A percentile compares a stretch with the other conserved stretches of the same genome.
Evolutionary conservation across 2,797 vertebrate species (phyloP).

Genomic region (Remorina albescens): DNA sequence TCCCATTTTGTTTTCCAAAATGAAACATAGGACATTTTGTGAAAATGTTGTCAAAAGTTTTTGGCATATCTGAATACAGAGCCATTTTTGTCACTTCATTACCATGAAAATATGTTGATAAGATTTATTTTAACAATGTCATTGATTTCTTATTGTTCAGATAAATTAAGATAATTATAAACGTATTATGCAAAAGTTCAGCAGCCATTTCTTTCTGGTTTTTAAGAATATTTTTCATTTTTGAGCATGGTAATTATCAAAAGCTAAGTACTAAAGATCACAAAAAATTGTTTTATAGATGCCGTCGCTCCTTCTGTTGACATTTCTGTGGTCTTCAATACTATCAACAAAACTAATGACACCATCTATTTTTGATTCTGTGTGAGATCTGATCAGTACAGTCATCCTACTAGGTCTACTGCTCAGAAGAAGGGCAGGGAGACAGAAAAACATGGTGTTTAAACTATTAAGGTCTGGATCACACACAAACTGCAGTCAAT

Average conservation of each 20-base stretch:
- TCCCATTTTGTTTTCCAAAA: neutral
- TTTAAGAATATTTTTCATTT: neutral
- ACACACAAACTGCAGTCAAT: constrained; percentile 11
- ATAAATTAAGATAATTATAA: constrained; percentile 3
- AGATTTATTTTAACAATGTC: constrained; percentile 14
- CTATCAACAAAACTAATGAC: constrained; percentile 53
- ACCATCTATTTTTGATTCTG: constrained; percentile 38
- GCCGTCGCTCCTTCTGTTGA: constrained; percentile 14
- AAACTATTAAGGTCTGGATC: constrained; percentile 20
- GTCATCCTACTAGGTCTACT: constrained; percentile 28
- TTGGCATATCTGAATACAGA: constrained; percentile 6
- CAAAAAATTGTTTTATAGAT: constrained; percentile 14
- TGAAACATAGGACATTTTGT: constrained; percentile 12
- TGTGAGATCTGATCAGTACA: constrained; percentile 52
- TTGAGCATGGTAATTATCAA: neutral
- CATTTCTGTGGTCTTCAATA: constrained; percentile 30
- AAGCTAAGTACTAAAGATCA: constrained; percentile 9
- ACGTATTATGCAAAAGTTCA: constrained; percentile 10
- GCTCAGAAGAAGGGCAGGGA: constrained; percentile 16
- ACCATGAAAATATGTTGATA: constrained; percentile 22
- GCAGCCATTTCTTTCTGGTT: constrained; percentile 3
- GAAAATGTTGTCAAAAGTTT: constrained; percentile 2
- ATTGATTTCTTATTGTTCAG: neutral
- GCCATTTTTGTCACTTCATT: constrained; percentile 1
- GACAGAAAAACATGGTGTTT: neutral